Conservation (phyloP, 1,140 invertebrate genomes). For the Rhynchophorus ferrugineus region DNA sequence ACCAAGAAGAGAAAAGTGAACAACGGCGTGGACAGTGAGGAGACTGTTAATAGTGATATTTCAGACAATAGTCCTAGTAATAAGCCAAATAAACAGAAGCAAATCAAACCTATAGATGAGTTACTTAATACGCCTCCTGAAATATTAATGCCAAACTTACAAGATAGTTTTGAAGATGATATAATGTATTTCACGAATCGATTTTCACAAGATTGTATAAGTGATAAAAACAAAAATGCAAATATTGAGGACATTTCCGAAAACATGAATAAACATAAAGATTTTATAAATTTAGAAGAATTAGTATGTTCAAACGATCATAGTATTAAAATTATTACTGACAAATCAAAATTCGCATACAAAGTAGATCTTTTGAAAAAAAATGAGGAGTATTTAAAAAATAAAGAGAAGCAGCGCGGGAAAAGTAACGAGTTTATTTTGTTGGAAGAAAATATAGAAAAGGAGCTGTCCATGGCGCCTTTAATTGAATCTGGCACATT, state of each 20-base stretch:
- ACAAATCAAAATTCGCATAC: slow-evolving; percentile 7
- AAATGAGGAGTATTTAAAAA: slow-evolving; percentile 19
- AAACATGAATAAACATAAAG: slow-evolving; percentile 3
- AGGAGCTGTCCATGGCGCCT: background rate
- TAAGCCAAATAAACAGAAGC: slow-evolving; percentile 4
- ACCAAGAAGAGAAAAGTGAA: slow-evolving; percentile 3
- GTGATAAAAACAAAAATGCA: too few relatives aligned
- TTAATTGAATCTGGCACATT: too few relatives aligned
- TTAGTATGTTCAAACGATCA: background rate
- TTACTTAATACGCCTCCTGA: background rate
- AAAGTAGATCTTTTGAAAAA: slow-evolving; percentile 18
- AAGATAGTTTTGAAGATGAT: slow-evolving; percentile 16
- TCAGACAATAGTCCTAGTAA: background rate
- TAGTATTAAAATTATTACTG: background rate
- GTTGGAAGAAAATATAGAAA: background rate
- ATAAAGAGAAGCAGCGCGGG: slow-evolving; percentile 10
- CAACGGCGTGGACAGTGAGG: background rate
- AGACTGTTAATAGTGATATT: background rate
- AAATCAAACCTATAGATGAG: background rate
- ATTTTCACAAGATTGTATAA: too few relatives aligned
- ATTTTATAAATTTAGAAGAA: slow-evolving; percentile 1
- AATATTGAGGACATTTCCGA: too few relatives aligned
- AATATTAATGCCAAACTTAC: slow-evolving; percentile 3
- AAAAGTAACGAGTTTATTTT: background rate
- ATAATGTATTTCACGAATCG: slow-evolving; percentile 13